Evolutionary conservation across 2,113 vertebrate species (phyloP), one percentile per base, ranked within the genome.

Genomic region (Thryonomys swinderianus): DNA sequence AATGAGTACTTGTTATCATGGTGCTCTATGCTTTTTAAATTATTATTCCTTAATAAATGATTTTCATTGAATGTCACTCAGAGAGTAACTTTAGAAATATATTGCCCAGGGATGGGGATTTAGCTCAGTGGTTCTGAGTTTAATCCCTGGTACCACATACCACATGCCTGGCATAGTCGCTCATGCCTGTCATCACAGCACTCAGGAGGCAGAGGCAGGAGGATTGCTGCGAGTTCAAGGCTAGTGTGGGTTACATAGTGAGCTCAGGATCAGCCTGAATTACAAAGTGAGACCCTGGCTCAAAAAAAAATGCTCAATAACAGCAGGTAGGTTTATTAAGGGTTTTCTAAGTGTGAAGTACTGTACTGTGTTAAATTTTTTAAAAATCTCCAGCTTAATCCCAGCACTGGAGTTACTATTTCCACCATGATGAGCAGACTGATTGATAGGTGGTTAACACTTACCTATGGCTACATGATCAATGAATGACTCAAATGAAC

Each of bases 51-150:
- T 48, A n/a, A 40, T 40, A 88, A 85, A 88, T 0, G 53, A 16
- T 88, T 93, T 53, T 67, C 48, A 86, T 12, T 55, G 55, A 89
- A 89, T 83, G 40, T 74, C n/a, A 93, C 57, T 80, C 21, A 51
- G n/a, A 42, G 17, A 89, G 14, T 48, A 93, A 89, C n/a, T 40
- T 0, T 78, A 42, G 78, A 91, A 83, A 69, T 69, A 90, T 69
- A 86, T 16, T 32, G n/a, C 7, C 87, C 82, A 32, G 82, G n/a
- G n/a, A n/a, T n/a, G n/a, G n/a, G n/a, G n/a, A n/a, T n/a, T n/a
- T n/a, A n/a, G n/a, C n/a, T n/a, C n/a, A n/a, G n/a, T n/a, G n/a
- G n/a, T n/a, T n/a, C n/a, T n/a, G n/a, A n/a, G n/a, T n/a, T n/a
- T n/a, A n/a, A n/a, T n/a, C n/a, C n/a, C n/a, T n/a, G n/a, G n/a